Base-by-base conservation (phyloP, 1,140 invertebrate species). In the Nylanderia fulva region DNA sequence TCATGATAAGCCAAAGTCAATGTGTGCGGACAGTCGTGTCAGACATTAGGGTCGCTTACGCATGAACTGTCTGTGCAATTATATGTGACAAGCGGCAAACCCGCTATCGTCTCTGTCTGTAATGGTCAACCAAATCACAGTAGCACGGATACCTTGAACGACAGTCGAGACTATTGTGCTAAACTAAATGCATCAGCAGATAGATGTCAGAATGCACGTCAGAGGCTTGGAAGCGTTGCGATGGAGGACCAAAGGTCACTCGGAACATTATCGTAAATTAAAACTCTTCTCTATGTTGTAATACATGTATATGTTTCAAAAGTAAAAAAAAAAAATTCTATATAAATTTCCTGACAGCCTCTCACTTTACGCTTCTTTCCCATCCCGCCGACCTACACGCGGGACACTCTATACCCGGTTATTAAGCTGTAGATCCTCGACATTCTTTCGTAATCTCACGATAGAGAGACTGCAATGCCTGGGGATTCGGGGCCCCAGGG, bases 41-140 rank as follows among this genome's bases (percentile, higher is more conserved):
- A 87, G 82, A 88, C 82, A 90, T 90, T 90, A 90, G 85, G 88
- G 82, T 86, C 85, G 88, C 85, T 89, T 89, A 90, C 88, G 85
- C 86, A 76, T 87, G 85, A 89, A 90, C 83, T 89, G 79, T 75
- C 86, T 54, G 54, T 24, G 11, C 84, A 69, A 79, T 86, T 83
- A 89, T 87, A 87, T 82, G 85, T 85, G 82, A 88, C 68, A 61
- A 77, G 68, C 79, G 76, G 75, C 74, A 74, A 36, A 71, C 66
- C 54, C 75, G 86, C 84, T 76, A 64, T 82, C 85, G 69, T 88
- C 69, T 77, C 76, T 83, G 77, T 77, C 76, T 83, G 77, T 71
- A 77, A 82, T 88, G 71, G 74, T 88, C 76, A 80, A 82, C 83
- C 75, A 72, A 85, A 85, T 88, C 77, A 39, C 36, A 42, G 24